Percentiles rank a stretch among this genome's conserved stretches.
Evolutionary conservation across 2,797 vertebrate genomes (phyloP).

Genomic region (Cuculus canorus): DNA sequence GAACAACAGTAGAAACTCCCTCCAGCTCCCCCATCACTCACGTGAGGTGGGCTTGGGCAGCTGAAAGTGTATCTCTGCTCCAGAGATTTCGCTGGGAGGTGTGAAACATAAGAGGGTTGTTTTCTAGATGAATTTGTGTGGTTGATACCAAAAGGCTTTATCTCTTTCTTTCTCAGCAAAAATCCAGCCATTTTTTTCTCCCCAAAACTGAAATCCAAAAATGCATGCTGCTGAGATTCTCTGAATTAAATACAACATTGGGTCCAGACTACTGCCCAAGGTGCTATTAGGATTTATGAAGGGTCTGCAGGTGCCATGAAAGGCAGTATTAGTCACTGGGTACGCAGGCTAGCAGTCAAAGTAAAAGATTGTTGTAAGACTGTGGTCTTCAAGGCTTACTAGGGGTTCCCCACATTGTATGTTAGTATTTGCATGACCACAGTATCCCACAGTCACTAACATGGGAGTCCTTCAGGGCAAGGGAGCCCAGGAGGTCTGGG

Average conservation of each 20-base stretch:
- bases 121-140: neutral
- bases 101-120: neutral
- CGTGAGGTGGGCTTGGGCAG: rapidly evolving
- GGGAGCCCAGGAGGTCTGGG: too few species aligned
- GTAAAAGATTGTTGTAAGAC: neutral
- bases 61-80: neutral
- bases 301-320: neutral
- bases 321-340: neutral
- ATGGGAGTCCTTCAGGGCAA: too few species aligned
- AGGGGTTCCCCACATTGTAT: neutral
- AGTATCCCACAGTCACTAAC: neutral
- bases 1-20: rapidly evolving
- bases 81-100: neutral
- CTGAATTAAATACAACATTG: neutral
- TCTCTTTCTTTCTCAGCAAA: neutral
- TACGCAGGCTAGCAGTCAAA: neutral
- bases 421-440: neutral
- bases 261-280: neutral
- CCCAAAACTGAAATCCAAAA: neutral
- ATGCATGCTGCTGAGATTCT: neutral
- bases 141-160: neutral
- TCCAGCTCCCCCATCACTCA: too few species aligned
- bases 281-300: neutral
- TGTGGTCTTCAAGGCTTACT: neutral
- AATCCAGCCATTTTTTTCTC: neutral